Conservation (phyloP, 2,797 vertebrate species). For the Trachurus trachurus region DNA sequence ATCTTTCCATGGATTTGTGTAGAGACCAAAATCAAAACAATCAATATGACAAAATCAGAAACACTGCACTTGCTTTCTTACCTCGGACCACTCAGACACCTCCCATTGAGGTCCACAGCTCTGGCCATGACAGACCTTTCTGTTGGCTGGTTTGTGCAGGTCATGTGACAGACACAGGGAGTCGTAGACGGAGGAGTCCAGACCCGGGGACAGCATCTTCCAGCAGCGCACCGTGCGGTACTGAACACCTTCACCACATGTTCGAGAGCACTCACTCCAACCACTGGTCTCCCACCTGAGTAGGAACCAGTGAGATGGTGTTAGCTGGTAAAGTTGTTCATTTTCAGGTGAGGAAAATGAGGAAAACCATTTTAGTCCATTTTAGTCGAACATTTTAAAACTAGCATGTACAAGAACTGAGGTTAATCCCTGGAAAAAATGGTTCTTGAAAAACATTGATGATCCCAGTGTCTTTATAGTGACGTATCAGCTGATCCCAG, state of each 20-base stretch:
- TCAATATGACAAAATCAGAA: not conserved
- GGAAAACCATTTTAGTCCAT: not conserved
- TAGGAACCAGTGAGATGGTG: not conserved
- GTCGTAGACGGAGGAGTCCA: constrained; percentile 93
- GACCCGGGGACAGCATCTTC: constrained; percentile 93
- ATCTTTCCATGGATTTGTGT: too few species aligned
- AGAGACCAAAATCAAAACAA: too few species aligned
- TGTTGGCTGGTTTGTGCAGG: constrained; percentile 89
- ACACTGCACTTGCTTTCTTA: constrained; percentile 55
- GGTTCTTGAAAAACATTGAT: not conserved
- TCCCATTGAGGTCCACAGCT: constrained; percentile 94
- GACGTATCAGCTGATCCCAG: not conserved
- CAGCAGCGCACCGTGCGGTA: constrained; percentile 92
- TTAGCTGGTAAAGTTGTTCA: not conserved
- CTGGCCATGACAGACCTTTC: constrained; percentile 90
- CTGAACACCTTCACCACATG: constrained; percentile 90
- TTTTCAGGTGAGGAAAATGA: not conserved
- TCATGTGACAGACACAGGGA: constrained; percentile 89
- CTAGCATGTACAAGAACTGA: not conserved
- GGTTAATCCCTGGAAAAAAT: not conserved
- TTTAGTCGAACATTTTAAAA: not conserved
- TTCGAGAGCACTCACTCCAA: constrained; percentile 92
- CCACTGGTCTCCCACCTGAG: constrained; percentile 93
- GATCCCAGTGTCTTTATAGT: not conserved
- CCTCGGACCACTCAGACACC: constrained; percentile 91